Evolutionary conservation across 1,140 invertebrate species (phyloP).

Genomic region (Drosophila willistoni): DNA sequence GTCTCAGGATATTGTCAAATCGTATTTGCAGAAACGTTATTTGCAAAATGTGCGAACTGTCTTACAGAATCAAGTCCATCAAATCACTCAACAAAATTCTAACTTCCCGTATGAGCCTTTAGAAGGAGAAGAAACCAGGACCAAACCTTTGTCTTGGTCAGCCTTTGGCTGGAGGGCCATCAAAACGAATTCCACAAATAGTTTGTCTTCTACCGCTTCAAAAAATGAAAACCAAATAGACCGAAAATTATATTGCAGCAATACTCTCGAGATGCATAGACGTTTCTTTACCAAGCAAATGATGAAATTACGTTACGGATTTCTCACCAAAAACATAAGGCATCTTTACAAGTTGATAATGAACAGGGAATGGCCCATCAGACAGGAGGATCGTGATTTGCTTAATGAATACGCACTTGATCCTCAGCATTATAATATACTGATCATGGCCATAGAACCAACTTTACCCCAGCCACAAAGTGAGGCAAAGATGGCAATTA

Average conservation of each 20-base stretch:
- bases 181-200: not conserved
- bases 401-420: slow-evolving; percentile 21
- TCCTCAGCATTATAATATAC: slow-evolving; percentile 32
- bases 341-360: slow-evolving; percentile 20
- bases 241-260: not conserved
- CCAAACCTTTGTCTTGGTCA: no score
- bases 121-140: not conserved
- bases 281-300: not conserved
- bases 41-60: not conserved
- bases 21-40: slow-evolving; percentile 1
- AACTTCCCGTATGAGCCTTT: not conserved
- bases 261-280: slow-evolving; percentile 6
- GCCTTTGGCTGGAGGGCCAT: no score
- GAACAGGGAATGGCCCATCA: not conserved
- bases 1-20: not conserved
- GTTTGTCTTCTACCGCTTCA: not conserved
- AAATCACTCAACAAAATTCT: not conserved
- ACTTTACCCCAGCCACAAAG: not conserved
- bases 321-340: not conserved
- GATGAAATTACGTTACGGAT: slow-evolving; percentile 5
- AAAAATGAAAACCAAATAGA: not conserved
- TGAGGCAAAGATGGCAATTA: not conserved
- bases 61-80: not conserved
- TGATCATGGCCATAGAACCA: slow-evolving; percentile 18
- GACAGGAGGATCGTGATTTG: not conserved